Conservation (phyloP, 2,797 vertebrate genomes). For the Crocodylus rhombifer region DNA sequence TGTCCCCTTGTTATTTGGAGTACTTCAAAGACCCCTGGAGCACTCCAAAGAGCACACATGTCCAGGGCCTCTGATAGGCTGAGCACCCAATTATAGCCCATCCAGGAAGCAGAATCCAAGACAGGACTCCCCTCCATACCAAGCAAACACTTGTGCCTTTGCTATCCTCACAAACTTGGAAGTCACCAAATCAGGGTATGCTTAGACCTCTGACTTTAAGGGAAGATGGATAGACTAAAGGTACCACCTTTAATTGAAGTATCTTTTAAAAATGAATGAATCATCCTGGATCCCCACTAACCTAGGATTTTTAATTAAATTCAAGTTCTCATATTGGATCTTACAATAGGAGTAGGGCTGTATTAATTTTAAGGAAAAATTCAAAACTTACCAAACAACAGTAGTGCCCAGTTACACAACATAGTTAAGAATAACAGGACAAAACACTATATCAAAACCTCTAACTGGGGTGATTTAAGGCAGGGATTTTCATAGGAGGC, state of each 20-base stretch:
- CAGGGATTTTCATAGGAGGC: not conserved
- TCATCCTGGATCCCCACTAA: not conserved
- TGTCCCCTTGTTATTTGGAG: no score
- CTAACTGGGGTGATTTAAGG: not conserved
- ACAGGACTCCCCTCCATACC: not conserved
- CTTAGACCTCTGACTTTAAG: not conserved
- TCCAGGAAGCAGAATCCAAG: not conserved
- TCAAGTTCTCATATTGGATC: not conserved
- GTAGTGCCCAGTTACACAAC: not conserved
- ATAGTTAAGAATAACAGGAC: not conserved
- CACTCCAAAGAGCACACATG: no score
- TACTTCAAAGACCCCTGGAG: no score
- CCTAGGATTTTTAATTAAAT: not conserved
- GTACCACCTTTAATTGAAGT: not conserved
- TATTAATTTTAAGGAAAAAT: not conserved
- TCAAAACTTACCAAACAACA: not conserved
- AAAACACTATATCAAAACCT: not conserved
- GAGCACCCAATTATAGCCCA: not conserved
- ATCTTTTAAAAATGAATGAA: not conserved
- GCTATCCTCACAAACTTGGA: not conserved
- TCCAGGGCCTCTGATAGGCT: not conserved
- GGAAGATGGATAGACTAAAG: not conserved
- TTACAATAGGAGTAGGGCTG: not conserved
- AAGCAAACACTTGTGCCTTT: not conserved
- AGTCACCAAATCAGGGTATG: not conserved